Percentiles rank a stretch among this genome's conserved stretches.
Conservation (phyloP, 2,113 vertebrate genomes). For the Rhagologus leucostigma region DNA sequence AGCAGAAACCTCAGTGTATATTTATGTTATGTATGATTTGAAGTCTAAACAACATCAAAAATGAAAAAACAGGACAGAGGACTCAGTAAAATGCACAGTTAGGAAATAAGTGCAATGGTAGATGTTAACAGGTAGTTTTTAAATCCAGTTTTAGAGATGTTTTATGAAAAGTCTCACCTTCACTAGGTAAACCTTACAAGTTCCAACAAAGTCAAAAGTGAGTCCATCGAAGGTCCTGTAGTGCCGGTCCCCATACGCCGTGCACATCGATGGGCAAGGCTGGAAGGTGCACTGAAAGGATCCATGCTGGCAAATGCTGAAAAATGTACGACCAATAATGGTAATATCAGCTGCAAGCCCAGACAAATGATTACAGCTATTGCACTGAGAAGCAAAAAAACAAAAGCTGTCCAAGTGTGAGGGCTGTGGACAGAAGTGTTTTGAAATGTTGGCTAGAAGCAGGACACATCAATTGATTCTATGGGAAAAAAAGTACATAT, state of each 20-base stretch:
- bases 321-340: slow-evolving; percentile 17
- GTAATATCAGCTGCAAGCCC: not conserved
- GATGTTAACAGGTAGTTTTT: not conserved
- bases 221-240: slow-evolving; percentile 93
- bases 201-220: slow-evolving; percentile 88
- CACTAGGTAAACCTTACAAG: slow-evolving; percentile 87
- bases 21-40: not conserved
- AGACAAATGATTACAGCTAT: not conserved
- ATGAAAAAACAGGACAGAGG: not conserved
- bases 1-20: not conserved
- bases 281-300: slow-evolving; percentile 87
- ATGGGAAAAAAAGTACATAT: not conserved
- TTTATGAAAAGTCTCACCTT: slow-evolving; percentile 79
- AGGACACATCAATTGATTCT: not conserved
- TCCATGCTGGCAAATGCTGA: slow-evolving; percentile 87
- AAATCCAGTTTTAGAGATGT: not conserved
- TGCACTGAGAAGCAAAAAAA: not conserved
- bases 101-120: not conserved
- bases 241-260: slow-evolving; percentile 89
- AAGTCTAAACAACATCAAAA: not conserved
- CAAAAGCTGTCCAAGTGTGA: not conserved
- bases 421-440: not conserved
- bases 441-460: not conserved
- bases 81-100: not conserved
- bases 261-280: slow-evolving; percentile 93